Evolutionary conservation across 92 coral and sea anemone species (phyloP).

Genomic region (Pocillopora grandis): DNA sequence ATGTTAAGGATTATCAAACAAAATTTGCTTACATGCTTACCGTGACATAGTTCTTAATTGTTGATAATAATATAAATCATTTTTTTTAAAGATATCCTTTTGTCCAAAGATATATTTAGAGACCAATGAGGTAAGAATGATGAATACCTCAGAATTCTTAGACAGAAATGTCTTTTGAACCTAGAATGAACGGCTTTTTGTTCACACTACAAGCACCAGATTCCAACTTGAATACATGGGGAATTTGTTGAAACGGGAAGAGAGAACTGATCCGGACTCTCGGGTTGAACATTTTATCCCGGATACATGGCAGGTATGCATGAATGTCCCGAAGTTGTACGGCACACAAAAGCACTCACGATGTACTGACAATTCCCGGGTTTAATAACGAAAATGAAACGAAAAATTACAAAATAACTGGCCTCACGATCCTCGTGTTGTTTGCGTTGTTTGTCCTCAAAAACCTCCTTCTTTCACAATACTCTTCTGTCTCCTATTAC

Average conservation of each 20-base stretch:
- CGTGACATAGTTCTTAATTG: too few species aligned
- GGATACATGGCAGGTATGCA: conserved; percentile 75
- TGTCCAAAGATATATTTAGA: too few species aligned
- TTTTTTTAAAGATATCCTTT: too few species aligned
- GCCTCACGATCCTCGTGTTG: conserved; percentile 1
- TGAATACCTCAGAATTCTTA: too few species aligned
- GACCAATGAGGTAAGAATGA: too few species aligned
- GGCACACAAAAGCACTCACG: too few species aligned
- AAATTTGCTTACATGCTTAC: too few species aligned
- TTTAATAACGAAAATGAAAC: not conserved
- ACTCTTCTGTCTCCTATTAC: conserved; percentile 8
- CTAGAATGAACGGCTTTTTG: conserved; percentile 29
- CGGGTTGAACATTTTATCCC: conserved; percentile 75
- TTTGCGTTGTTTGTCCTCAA: conserved; percentile 31
- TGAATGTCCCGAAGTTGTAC: not conserved
- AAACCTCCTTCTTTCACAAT: conserved; percentile 17
- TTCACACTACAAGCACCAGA: conserved; percentile 61
- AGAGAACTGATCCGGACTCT: conserved; percentile 59
- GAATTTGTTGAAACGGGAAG: conserved; percentile 65
- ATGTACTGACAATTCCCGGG: conserved; percentile 34
- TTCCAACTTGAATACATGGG: conserved; percentile 76
- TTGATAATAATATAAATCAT: too few species aligned
- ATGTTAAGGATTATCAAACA: too few species aligned
- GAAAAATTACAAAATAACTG: conserved; percentile 34
- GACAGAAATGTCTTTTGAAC: too few species aligned